Percentiles rank a stretch among this genome's conserved stretches.
Conservation (phyloP, 2,113 vertebrate species). For the Pedetes capensis region DNA sequence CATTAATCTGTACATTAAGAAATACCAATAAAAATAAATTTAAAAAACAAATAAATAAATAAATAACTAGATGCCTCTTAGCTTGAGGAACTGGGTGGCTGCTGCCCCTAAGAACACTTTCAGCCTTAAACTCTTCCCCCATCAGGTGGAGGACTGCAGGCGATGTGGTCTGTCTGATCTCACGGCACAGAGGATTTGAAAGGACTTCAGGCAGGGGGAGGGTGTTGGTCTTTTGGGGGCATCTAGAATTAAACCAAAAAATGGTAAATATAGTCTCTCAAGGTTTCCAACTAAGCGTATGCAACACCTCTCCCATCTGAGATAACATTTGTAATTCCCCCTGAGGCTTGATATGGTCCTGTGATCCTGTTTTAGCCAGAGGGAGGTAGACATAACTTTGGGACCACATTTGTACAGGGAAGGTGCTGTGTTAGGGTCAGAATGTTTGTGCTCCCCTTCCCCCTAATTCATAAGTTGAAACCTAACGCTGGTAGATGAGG, state of each 20-base stretch:
- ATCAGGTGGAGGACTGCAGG: not conserved
- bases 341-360: no score
- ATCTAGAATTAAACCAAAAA: not conserved
- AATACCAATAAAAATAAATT: no score
- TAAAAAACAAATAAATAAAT: no score
- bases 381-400: no score
- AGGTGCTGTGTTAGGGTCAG: not conserved
- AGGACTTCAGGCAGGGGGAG: not conserved
- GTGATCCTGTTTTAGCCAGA: not conserved
- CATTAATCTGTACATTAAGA: no score
- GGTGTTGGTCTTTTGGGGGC: not conserved
- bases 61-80: no score
- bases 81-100: not conserved
- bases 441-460: no score
- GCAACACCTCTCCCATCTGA: no score
- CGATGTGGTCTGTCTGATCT: not conserved
- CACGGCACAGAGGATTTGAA: not conserved
- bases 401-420: not conserved
- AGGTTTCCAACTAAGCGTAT: not conserved
- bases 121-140: not conserved
- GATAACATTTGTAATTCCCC: not conserved
- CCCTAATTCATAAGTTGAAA: no score
- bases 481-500: not conserved
- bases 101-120: not conserved
- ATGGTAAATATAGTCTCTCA: not conserved